Evolutionary conservation across 1,140 invertebrate species (phyloP).

Genomic region (Phenacoccus solenopsis): DNA sequence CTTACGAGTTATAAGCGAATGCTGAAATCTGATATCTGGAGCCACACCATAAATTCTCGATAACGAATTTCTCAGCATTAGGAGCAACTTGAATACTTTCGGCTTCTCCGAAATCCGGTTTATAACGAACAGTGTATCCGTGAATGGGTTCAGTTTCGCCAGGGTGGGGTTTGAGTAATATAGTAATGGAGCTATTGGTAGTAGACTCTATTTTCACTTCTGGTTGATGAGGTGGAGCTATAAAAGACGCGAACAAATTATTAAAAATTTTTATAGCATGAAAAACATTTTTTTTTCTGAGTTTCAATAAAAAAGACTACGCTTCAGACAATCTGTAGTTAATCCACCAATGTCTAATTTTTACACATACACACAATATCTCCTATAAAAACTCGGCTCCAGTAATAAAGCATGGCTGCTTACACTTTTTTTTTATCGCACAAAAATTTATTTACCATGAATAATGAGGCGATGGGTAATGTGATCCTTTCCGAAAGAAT

Average conservation of each 20-base stretch:
- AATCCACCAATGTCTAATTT: too few species aligned
- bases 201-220: slow-evolving; percentile 64
- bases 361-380: too few species aligned
- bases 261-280: background rate
- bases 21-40: slow-evolving; percentile 85
- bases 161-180: slow-evolving; percentile 63
- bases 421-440: too few species aligned
- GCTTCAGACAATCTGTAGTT: too few species aligned
- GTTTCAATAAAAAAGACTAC: background rate
- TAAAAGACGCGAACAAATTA: slow-evolving; percentile 24
- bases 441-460: too few species aligned
- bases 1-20: slow-evolving; percentile 75
- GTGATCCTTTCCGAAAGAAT: slow-evolving; percentile 80
- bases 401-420: too few species aligned
- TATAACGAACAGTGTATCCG: slow-evolving; percentile 83
- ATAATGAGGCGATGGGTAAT: slow-evolving; percentile 82
- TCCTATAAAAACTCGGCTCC: too few species aligned
- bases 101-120: slow-evolving; percentile 86
- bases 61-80: slow-evolving; percentile 64
- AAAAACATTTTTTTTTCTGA: background rate
- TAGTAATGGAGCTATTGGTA: slow-evolving; percentile 67
- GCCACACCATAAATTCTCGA: slow-evolving; percentile 77
- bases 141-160: slow-evolving; percentile 60
- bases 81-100: slow-evolving; percentile 64
- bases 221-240: slow-evolving; percentile 71